Conservation (phyloP, 2,797 vertebrate genomes). For the Helarctos malayanus region DNA sequence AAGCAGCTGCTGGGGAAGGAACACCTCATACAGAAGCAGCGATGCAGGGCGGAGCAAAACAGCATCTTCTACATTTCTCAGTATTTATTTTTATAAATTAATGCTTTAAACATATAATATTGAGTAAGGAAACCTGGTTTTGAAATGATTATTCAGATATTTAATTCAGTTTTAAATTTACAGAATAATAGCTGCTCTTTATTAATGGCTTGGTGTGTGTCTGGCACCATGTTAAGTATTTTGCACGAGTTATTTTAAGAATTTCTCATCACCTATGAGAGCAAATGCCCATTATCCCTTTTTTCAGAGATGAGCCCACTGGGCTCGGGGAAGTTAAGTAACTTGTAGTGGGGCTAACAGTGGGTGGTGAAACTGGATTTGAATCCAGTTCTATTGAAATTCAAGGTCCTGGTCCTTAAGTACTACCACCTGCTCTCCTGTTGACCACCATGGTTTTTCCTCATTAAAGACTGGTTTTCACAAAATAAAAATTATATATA, state of each 20-base stretch:
- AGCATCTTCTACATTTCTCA: not conserved
- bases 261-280: conserved; percentile 28
- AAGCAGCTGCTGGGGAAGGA: not conserved
- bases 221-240: conserved; percentile 9
- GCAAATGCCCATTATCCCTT: not conserved
- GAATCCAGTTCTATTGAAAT: not conserved
- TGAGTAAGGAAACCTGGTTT: conserved; percentile 6
- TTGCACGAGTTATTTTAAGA: conserved; percentile 11
- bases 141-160: conserved; percentile 31
- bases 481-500: too few species aligned
- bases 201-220: conserved; percentile 11
- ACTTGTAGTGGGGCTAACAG: not conserved
- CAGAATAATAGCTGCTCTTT: not conserved
- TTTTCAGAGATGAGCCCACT: not conserved
- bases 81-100: conserved; percentile 17
- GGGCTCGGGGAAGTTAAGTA: not conserved
- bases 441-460: not conserved
- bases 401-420: conserved; percentile 13
- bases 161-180: conserved; percentile 18
- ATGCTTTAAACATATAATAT: not conserved
- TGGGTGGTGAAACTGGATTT: not conserved
- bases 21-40: not conserved
- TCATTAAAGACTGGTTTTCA: conserved; percentile 36
- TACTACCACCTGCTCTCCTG: not conserved
- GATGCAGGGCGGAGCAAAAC: not conserved